Evolutionary conservation across 1,140 invertebrate genomes (phyloP).

Genomic region (Euglossa dilemma): DNA sequence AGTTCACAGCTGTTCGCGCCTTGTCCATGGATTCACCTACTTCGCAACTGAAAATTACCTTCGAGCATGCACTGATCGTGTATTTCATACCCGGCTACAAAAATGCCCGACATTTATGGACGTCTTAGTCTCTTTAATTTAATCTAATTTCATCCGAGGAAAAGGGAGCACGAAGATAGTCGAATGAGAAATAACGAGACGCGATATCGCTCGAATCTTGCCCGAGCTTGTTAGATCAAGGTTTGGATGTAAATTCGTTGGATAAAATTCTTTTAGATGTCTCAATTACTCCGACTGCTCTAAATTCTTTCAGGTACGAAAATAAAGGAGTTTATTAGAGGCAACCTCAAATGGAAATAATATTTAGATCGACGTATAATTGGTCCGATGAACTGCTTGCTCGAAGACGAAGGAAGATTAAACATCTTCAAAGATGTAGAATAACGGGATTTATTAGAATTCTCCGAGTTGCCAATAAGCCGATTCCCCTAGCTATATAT

Average conservation of each 20-base stretch:
- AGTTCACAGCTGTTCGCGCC: slow-evolving; percentile 11
- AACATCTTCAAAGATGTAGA: not conserved
- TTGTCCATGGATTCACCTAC: slow-evolving; percentile 53
- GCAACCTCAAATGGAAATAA: slow-evolving; percentile 24
- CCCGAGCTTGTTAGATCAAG: too few relatives aligned
- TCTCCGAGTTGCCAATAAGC: not conserved
- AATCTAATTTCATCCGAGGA: not conserved
- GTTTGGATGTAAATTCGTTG: not conserved
- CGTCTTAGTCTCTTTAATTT: not conserved
- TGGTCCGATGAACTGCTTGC: slow-evolving; percentile 49
- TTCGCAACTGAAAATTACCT: slow-evolving; percentile 45
- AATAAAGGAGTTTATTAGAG: slow-evolving; percentile 1
- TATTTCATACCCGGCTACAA: not conserved
- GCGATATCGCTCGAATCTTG: too few relatives aligned
- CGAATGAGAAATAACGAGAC: too few relatives aligned
- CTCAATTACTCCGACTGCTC: not conserved
- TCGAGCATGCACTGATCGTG: slow-evolving; percentile 1
- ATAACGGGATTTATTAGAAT: not conserved
- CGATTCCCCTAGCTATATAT: not conserved
- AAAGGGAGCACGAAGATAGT: not conserved
- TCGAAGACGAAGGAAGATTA: slow-evolving; percentile 34
- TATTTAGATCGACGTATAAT: slow-evolving; percentile 63
- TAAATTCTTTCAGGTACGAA: not conserved
- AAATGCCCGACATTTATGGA: not conserved
- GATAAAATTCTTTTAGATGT: not conserved